Evolutionary conservation across 2,888 invertebrate genomes (phyloP).

Genomic region (Chorisops tibialis): DNA sequence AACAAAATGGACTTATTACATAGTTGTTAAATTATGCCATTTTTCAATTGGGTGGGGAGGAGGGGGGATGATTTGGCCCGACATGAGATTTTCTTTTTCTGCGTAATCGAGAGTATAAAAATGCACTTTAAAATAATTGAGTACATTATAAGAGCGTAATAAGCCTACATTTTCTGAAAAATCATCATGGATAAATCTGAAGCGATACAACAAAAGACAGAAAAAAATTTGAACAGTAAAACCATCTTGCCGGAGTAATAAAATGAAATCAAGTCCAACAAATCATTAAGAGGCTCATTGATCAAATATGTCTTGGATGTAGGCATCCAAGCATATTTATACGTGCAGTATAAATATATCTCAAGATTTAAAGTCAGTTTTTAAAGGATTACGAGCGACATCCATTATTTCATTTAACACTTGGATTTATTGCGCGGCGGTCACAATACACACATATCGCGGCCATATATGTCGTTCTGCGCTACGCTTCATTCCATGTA

Average conservation of each 20-base stretch:
- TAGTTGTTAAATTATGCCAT: no score
- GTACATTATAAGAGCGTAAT: no score
- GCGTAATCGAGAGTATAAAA: no score
- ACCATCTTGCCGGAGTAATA: not conserved
- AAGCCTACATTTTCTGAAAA: no score
- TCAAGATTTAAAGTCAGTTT: constrained; percentile 19
- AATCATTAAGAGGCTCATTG: constrained; percentile 32
- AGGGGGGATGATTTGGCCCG: no score
- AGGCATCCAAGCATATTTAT: constrained; percentile 15
- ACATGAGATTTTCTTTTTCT: no score
- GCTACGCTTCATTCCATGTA: constrained; percentile 23
- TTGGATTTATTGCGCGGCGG: constrained; percentile 32
- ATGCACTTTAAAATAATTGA: no score
- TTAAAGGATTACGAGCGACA: constrained; percentile 19
- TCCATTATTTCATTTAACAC: constrained; percentile 32
- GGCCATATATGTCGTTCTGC: no score
- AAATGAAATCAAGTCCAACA: constrained; percentile 29
- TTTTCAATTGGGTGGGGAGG: no score
- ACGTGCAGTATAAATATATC: not conserved
- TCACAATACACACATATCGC: not conserved
- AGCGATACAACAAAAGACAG: no score
- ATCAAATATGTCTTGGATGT: constrained; percentile 24
- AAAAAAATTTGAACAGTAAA: not conserved
- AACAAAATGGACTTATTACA: no score
- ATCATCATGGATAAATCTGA: no score